Evolutionary conservation across 2,888 invertebrate species (phyloP).

Genomic region (Oasisia sp.): DNA sequence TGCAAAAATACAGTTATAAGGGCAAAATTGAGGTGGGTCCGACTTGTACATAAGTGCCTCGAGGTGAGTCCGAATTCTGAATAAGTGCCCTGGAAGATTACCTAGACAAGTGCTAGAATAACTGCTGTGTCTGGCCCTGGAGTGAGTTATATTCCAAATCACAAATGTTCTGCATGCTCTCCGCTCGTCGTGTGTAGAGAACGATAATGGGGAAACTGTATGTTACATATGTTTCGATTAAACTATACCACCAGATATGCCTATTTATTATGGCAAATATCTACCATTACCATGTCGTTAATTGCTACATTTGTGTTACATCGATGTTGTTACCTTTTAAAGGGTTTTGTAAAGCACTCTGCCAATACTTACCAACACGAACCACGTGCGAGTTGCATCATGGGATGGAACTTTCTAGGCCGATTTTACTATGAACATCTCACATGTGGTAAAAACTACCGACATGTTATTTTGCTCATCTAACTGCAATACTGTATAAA

Average conservation of each 20-base stretch:
- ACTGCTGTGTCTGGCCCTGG: too few species aligned
- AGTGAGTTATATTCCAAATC: too few species aligned
- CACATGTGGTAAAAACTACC: background rate
- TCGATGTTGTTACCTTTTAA: background rate
- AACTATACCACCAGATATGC: background rate
- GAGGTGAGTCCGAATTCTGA: too few species aligned
- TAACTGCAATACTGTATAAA: background rate
- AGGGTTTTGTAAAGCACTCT: background rate
- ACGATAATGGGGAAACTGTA: background rate
- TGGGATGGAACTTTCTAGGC: background rate
- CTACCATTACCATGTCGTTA: background rate
- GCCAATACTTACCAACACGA: conserved; percentile 4
- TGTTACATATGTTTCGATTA: background rate
- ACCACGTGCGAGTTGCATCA: background rate
- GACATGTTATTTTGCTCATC: background rate
- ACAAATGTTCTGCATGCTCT: background rate
- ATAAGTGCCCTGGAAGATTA: too few species aligned
- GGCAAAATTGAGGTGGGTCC: too few species aligned
- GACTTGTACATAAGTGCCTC: too few species aligned
- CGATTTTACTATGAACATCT: background rate
- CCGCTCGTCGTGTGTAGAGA: background rate
- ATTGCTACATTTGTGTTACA: background rate
- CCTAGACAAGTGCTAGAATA: too few species aligned
- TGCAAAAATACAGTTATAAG: too few species aligned
- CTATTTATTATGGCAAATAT: background rate